phyloP scores from a whole-genome alignment of 1,140 invertebrate species.

The Eurosta solidaginis region DNA sequence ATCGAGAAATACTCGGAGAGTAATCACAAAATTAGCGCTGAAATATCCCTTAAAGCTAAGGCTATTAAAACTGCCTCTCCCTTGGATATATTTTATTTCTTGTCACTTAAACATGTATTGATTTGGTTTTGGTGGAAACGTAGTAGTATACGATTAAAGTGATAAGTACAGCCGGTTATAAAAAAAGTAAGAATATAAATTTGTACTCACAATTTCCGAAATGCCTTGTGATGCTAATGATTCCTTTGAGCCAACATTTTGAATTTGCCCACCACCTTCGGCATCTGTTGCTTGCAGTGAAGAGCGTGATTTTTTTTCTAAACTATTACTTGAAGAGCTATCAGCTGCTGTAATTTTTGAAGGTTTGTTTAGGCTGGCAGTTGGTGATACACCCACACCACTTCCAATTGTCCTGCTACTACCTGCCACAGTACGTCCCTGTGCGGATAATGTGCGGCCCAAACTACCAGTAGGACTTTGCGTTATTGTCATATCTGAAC shows the following conservation, averaged over 20 bases:
- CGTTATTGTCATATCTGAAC: constrained; percentile 33
- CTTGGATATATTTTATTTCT: too few relatives aligned
- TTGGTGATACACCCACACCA: constrained; percentile 47
- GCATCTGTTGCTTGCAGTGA: constrained; percentile 49
- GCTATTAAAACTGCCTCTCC: too few relatives aligned
- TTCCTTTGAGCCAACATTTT: constrained; percentile 54
- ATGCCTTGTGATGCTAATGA: constrained; percentile 57
- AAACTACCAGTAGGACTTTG: constrained; percentile 39
- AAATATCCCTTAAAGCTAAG: too few relatives aligned
- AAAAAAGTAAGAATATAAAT: not conserved
- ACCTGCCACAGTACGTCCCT: not conserved
- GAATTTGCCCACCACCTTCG: not conserved
- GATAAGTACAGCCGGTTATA: too few relatives aligned
- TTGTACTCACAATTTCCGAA: constrained; percentile 52
- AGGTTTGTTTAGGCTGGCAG: constrained; percentile 45
- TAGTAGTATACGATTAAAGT: too few relatives aligned
- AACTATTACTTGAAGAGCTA: constrained; percentile 54
- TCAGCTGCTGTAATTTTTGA: constrained; percentile 47
- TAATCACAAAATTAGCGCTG: too few relatives aligned
- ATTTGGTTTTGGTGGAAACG: too few relatives aligned
- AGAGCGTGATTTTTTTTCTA: constrained; percentile 54
- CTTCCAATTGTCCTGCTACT: constrained; percentile 14
- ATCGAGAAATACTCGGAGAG: too few relatives aligned
- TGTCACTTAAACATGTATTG: too few relatives aligned
- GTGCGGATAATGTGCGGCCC: constrained; percentile 35